Evolutionary conservation across 2,797 vertebrate genomes (phyloP).

Genomic region (Pipistrellus kuhlii): DNA sequence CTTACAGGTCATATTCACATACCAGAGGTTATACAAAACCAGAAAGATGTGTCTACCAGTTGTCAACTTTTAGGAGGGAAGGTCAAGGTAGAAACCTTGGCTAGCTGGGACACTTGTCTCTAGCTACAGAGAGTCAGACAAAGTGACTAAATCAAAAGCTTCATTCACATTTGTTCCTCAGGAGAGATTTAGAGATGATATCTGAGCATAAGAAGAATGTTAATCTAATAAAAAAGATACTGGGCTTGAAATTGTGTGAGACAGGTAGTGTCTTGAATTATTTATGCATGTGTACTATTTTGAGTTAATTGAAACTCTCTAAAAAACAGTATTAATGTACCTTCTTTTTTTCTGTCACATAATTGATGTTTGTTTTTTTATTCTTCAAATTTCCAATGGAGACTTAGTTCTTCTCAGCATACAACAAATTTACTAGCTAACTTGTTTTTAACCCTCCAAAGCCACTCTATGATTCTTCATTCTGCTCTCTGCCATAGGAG

Average conservation of each 20-base stretch:
- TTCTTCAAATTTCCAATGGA: background rate
- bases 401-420: background rate
- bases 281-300: background rate
- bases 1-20: background rate
- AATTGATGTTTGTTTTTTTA: slow-evolving; percentile 9
- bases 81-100: background rate
- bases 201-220: background rate
- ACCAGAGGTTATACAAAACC: background rate
- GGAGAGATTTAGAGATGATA: background rate
- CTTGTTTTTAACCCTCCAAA: background rate
- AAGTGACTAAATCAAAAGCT: slow-evolving; percentile 7
- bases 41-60: background rate
- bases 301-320: slow-evolving; percentile 21
- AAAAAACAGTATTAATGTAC: background rate
- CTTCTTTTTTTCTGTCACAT: slow-evolving; percentile 2
- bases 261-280: background rate
- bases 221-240: slow-evolving; percentile 11
- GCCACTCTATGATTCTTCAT: background rate
- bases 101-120: background rate
- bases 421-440: background rate
- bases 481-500: background rate
- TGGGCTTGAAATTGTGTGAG: background rate
- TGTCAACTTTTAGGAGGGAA: background rate
- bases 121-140: slow-evolving; percentile 6
- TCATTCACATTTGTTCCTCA: background rate